Conservation (phyloP, 1,140 invertebrate species). For the Leptinotarsa defecta region DNA sequence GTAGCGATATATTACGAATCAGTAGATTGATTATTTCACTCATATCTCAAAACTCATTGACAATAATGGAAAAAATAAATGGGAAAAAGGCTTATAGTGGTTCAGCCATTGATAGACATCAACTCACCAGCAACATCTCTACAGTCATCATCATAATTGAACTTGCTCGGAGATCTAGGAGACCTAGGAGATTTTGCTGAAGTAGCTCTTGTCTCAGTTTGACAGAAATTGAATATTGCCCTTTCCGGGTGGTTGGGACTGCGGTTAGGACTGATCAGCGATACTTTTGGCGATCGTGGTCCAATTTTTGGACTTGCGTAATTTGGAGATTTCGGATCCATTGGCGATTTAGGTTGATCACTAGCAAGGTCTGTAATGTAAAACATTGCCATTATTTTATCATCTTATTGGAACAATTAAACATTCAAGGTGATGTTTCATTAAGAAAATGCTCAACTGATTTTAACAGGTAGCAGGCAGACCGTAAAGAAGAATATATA, state of each 20-base stretch:
- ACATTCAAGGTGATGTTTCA: too few relatives aligned
- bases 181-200: constrained; percentile 42
- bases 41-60: too few relatives aligned
- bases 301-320: constrained; percentile 37
- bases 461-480: too few relatives aligned
- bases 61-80: too few relatives aligned
- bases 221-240: constrained; percentile 42
- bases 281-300: constrained; percentile 44
- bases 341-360: constrained; percentile 36
- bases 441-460: too few relatives aligned
- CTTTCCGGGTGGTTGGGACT: constrained; percentile 40
- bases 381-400: not conserved
- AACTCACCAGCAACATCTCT: constrained; percentile 23
- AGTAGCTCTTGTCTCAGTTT: constrained; percentile 32
- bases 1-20: too few relatives aligned
- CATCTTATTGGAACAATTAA: too few relatives aligned
- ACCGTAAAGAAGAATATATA: too few relatives aligned
- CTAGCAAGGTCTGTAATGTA: constrained; percentile 20
- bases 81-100: too few relatives aligned
- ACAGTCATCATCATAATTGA: constrained; percentile 41
- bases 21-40: too few relatives aligned
- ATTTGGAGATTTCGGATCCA: constrained; percentile 36
- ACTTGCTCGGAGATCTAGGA: constrained; percentile 33
- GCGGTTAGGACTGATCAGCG: constrained; percentile 34
- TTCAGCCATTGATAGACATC: not conserved